Base-by-base conservation (phyloP, 2,113 vertebrate genomes). In the Eurypyga helias region DNA sequence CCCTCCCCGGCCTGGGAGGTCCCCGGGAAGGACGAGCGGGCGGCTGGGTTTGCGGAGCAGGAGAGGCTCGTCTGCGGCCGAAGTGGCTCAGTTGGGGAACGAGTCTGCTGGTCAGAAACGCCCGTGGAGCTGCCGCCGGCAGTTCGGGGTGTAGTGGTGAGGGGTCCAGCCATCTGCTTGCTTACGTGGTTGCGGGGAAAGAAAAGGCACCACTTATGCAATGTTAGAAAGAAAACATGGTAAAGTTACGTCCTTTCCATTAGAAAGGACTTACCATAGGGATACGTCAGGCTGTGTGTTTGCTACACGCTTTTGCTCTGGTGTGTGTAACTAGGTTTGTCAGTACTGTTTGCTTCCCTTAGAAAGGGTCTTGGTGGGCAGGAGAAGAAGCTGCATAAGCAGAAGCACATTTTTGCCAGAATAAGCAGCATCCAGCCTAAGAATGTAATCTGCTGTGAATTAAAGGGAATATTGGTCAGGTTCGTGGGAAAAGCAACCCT, bases 211-310 rank as follows among this genome's bases (percentile, higher is more conserved):
- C 5, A 0, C 60, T 69, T 20, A 23, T 17, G 60, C 67, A 24
- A 13, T 11, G 66, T 26, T 33, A 72, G 65, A 82, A 67, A 69
- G 70, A 67, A 73, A 84, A 34, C 52, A 36, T 2, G 21, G n/a
- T 84, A 54, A 95, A 94, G 72, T 92, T 90, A 26, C 87, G 90
- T 88, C 49, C 33, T 81, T 79, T 55, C 4, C 8, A 65, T 48
- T 21, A 75, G 71, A 67, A 86, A 66, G 72, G 77, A 10, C 51
- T 88, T 66, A 16, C 55, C 11, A 0, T 14, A 67, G 69, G 78
- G 67, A 23, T 43, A n/a, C 48, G 24, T 62, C 8, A 5, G 48
- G 57, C 70, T 73, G 60, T 1, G 5, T 4, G 20, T 46, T 55
- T 52, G 46, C 36, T 26, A 0, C 23, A 10, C 4, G 41, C 41